Base-by-base conservation (phyloP, 2,113 vertebrate genomes). In the Mirza zaza region DNA sequence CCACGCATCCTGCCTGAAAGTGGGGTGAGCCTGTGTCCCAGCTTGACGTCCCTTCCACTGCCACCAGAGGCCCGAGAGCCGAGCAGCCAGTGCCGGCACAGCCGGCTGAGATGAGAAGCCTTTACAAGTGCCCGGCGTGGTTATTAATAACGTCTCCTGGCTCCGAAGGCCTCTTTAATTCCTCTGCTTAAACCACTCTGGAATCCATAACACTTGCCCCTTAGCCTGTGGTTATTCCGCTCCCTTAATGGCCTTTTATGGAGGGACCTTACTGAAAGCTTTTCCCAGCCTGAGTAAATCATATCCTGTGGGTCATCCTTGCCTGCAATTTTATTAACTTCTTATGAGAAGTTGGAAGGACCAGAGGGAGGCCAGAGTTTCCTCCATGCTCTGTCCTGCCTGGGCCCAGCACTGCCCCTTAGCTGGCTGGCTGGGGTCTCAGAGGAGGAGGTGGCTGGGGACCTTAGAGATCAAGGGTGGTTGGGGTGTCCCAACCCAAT, bases 161-260 rank as follows among this genome's bases (percentile, higher is more conserved):
- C 91, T 95, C 93, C 0, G 25, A 91, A 93, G 32, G 95, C 95
- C 94, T 97, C 96, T 96, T 97, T 98, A 97, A 97, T 97, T 97
- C 93, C 96, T 95, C 86, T 68, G 96, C 96, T 96, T 90, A 95
- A 97, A 73, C 97, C 94, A 85, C 97, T 96, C 91, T 93, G 95
- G 96, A 95, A 96, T 87, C 97, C 79, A 87, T 90, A 97, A 84
- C 94, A 57, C 94, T 97, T 97, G 94, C 97, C 97, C 98, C 97
- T 97, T 95, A 42, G 97, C 98, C 97, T 95, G 91, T 96, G 97
- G 93, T 87, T 39, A 93, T 83, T 95, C 86, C 18, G 8, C 83
- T 97, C 94, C 91, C 91, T 97, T 97, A 97, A 97, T 97, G 97
- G 98, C 93, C 95, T 96, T 96, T 97, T 97, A 97, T 32, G 91